Conservation (phyloP, 2,113 vertebrate genomes). For the Microtus ochrogaster region DNA sequence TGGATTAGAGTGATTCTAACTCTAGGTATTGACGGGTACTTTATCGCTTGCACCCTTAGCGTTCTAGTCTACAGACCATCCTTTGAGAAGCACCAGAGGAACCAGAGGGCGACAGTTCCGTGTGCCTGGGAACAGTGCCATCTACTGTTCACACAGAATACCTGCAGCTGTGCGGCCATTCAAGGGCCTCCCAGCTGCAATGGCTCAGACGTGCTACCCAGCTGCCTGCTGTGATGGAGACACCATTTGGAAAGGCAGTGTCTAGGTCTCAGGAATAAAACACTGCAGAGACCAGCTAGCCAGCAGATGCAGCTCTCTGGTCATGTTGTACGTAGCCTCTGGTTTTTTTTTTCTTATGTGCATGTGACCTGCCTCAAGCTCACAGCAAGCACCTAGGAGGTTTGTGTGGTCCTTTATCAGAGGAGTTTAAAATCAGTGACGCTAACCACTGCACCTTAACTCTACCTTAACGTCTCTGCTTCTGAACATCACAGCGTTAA, state of each 20-base stretch:
- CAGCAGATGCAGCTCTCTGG: neutral
- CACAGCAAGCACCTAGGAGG: neutral
- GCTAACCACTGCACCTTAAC: neutral
- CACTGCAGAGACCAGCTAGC: neutral
- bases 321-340: neutral
- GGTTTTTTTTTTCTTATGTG: too few relatives aligned
- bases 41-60: neutral
- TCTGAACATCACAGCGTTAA: neutral
- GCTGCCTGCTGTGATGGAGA: neutral
- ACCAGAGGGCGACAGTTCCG: too few relatives aligned
- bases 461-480: neutral
- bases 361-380: too few relatives aligned
- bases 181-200: rapidly evolving
- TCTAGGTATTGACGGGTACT: neutral
- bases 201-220: neutral
- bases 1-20: neutral
- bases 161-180: neutral
- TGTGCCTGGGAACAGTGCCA: neutral
- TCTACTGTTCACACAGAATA: slow-evolving; percentile 31
- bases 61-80: neutral
- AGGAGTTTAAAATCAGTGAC: neutral
- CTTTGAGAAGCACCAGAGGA: neutral
- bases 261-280: neutral
- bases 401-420: neutral
- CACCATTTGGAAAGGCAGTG: neutral